Conservation (phyloP, 92 coral and sea anemone species). For the Palythoa grandiflora region DNA sequence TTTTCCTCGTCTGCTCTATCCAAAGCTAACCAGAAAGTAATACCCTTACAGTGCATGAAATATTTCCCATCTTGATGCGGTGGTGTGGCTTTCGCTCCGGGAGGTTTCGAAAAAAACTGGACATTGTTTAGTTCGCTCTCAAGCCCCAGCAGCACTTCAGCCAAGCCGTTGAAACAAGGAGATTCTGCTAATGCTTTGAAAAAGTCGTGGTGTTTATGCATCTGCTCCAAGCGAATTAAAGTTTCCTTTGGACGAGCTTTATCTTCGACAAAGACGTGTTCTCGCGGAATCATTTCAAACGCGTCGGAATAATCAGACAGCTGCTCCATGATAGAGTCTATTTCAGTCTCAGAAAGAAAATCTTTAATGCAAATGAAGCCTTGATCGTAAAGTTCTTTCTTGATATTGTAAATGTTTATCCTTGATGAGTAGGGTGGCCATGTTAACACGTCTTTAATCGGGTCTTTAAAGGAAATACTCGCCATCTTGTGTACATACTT, state of each 20-base stretch:
- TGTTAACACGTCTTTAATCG: not conserved
- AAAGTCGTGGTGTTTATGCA: conserved; percentile 32
- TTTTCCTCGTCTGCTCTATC: conserved; percentile 26
- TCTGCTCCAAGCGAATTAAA: conserved; percentile 35
- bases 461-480: not conserved
- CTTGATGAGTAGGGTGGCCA: conserved; percentile 28
- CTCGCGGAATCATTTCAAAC: conserved; percentile 19
- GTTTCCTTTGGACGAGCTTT: conserved; percentile 38
- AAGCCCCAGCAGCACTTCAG: conserved; percentile 32
- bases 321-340: conserved; percentile 12
- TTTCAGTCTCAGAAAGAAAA: conserved; percentile 19
- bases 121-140: conserved; percentile 16
- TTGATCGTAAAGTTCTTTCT: not conserved
- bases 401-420: not conserved
- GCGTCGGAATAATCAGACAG: not conserved
- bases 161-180: conserved; percentile 22
- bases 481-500: not conserved
- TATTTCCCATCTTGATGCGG: conserved; percentile 26
- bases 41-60: conserved; percentile 14
- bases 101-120: conserved; percentile 1
- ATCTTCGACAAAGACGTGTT: conserved; percentile 37
- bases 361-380: conserved; percentile 23
- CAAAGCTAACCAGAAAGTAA: conserved; percentile 34
- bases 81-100: not conserved
- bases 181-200: conserved; percentile 44